Base-by-base conservation (phyloP, 2,888 invertebrate species). In the Lasius platythorax region DNA sequence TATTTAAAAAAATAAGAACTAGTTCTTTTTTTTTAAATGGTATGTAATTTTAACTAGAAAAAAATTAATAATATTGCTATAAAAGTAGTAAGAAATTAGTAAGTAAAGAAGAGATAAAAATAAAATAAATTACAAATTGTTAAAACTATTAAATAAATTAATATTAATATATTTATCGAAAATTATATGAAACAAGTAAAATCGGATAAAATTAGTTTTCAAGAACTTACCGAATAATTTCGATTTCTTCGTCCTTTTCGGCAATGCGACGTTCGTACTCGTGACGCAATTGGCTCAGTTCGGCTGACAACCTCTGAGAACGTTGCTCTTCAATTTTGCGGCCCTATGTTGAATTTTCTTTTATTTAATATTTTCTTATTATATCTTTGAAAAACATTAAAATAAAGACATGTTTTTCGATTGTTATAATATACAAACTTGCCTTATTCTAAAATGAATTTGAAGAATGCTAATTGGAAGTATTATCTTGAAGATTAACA, bases 211-310 rank as follows among this genome's bases (percentile, higher is more conserved):
- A 30, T 3, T 37, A 30, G 43, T 58, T 64, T 33, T 72, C 28
- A 37, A 83, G 1, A 74, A 95, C 98, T 97, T 95, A 99, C 99
- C 99, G 99, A 95, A 99, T 98, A 92, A 97, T 96, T 96, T 99
- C 99, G 95, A 99, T 97, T 96, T 99, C 99, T 95, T 99, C 99
- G 93, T 99, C 99, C 97, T 99, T 99, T 96, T 99, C 99, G 91
- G 98, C 97, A 93, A 99, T 96, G 94, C 99, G 98, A 95, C 98
- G 98, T 96, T 99, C 99, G 95, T 98, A 98, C 94, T 99, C 99
- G 95, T 99, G 98, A 93, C 99, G 98, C 96, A 98, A 98, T 95
- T 98, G 98, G 91, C 97, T 98, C 93, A 99, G 97, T 95, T 99
- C 99, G 92, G 99, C 97, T 87, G 98, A 96, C 95, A 99, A 96